These are phyloP conservation scores for Drosophila ironensis DNA, from an alignment of 1,140 invertebrate species.

Conservation along the genomic window DNA sequence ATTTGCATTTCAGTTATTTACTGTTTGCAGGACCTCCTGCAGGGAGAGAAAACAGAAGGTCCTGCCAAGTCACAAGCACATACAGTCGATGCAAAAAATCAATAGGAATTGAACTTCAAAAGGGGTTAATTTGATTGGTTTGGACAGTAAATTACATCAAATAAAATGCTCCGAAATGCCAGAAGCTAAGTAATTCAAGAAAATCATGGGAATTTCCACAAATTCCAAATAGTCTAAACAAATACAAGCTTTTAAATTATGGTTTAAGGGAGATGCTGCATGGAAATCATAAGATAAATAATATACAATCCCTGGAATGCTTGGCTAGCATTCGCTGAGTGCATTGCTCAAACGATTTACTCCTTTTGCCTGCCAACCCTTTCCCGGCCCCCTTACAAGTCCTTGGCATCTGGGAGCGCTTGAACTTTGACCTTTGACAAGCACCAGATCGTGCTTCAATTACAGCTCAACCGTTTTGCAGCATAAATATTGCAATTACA, in stretches of 20 bases:
- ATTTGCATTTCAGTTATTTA: conserved; percentile 70
- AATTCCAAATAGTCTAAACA: too few species aligned
- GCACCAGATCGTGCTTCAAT: conserved; percentile 28
- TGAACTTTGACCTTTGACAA: conserved; percentile 58
- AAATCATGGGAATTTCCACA: too few species aligned
- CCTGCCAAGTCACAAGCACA: conserved; percentile 6
- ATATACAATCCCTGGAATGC: too few species aligned
- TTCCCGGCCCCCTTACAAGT: conserved; percentile 17
- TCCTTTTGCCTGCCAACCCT: not conserved
- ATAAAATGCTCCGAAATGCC: too few species aligned
- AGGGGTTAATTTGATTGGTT: too few species aligned
- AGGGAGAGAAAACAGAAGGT: not conserved
- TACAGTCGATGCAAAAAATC: too few species aligned
- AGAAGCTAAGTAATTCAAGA: too few species aligned
- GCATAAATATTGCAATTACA: conserved; percentile 45
- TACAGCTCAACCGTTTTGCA: conserved; percentile 26
- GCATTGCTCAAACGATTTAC: not conserved
- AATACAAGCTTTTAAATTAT: too few species aligned
- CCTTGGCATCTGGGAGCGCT: conserved; percentile 31
- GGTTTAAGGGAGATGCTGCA: too few species aligned
- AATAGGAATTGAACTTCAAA: too few species aligned
- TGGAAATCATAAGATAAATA: too few species aligned
- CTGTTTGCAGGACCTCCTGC: conserved; percentile 27
- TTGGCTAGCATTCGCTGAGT: not conserved
- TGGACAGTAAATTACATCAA: too few species aligned